Evolutionary conservation across 2,888 invertebrate genomes (phyloP).

Genomic region (Ochropacha duplaris): DNA sequence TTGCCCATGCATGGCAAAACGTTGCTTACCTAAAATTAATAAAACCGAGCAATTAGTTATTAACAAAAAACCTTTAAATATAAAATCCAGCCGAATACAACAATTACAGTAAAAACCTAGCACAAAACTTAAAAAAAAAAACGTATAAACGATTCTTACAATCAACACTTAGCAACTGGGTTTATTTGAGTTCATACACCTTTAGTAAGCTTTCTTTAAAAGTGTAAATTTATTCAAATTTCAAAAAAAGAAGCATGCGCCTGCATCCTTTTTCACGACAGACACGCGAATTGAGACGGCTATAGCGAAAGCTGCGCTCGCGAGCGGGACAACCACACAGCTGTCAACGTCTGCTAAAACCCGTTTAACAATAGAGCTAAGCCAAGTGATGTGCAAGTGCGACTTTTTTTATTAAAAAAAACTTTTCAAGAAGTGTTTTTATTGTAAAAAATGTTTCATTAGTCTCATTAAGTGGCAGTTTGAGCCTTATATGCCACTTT

Average conservation of each 20-base stretch:
- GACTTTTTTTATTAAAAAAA: conserved; percentile 28
- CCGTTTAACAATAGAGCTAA: conserved; percentile 61
- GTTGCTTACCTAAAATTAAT: background rate
- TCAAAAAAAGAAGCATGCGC: conserved; percentile 65
- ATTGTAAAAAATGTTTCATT: background rate
- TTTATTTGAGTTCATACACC: conserved; percentile 57
- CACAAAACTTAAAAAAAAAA: background rate
- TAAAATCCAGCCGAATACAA: background rate
- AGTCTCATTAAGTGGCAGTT: background rate
- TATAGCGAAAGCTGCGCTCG: conserved; percentile 13
- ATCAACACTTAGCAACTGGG: conserved; percentile 29
- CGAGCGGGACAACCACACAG: conserved; percentile 26
- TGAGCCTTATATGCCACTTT: background rate
- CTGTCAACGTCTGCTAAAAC: conserved; percentile 32
- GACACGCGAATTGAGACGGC: conserved; percentile 30
- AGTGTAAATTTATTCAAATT: conserved; percentile 81
- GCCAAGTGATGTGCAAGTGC: conserved; percentile 49
- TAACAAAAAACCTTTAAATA: background rate
- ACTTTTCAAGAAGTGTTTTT: background rate
- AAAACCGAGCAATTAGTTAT: background rate
- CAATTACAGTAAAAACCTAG: background rate
- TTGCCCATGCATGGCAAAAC: background rate
- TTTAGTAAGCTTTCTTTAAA: conserved; percentile 65
- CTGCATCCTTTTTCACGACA: conserved; percentile 62
- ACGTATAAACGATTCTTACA: conserved; percentile 9